phyloP scores from a whole-genome alignment of 2,888 invertebrate species.

The Rhingia rostrata region DNA sequence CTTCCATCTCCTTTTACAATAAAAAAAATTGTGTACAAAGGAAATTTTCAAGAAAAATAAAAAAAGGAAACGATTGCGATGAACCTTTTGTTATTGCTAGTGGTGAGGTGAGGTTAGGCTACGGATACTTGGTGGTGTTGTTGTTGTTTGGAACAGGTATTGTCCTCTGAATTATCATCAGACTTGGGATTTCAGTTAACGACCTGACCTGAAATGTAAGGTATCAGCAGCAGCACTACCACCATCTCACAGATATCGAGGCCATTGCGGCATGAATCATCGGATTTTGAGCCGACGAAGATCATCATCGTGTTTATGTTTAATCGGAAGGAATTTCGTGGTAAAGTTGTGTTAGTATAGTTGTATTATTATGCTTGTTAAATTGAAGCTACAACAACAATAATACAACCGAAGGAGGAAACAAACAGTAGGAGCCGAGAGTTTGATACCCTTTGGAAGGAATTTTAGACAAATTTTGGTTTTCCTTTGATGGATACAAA shows the following conservation, averaged over 20 bases:
- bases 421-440: constrained; percentile 17
- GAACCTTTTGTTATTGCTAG: constrained; percentile 51
- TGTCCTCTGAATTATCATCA: constrained; percentile 51
- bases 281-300: constrained; percentile 26
- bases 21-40: constrained; percentile 54
- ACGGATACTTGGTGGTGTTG: background rate
- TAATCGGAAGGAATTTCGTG: constrained; percentile 16
- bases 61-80: background rate
- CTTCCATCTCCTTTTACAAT: constrained; percentile 33
- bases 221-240: background rate
- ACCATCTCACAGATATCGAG: background rate
- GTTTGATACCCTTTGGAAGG: constrained; percentile 16
- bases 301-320: constrained; percentile 49
- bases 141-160: constrained; percentile 50
- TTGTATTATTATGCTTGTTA: background rate
- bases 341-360: constrained; percentile 1
- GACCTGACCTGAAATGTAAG: constrained; percentile 47
- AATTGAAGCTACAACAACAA: background rate
- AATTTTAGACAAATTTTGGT: background rate
- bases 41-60: constrained; percentile 30
- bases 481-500: background rate
- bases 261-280: constrained; percentile 41
- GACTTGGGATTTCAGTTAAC: constrained; percentile 61
- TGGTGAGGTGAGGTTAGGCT: constrained; percentile 15
- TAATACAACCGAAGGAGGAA: background rate